Evolutionary conservation across 2,797 vertebrate species (phyloP).

Genomic region (Sarcophilus harrisii): DNA sequence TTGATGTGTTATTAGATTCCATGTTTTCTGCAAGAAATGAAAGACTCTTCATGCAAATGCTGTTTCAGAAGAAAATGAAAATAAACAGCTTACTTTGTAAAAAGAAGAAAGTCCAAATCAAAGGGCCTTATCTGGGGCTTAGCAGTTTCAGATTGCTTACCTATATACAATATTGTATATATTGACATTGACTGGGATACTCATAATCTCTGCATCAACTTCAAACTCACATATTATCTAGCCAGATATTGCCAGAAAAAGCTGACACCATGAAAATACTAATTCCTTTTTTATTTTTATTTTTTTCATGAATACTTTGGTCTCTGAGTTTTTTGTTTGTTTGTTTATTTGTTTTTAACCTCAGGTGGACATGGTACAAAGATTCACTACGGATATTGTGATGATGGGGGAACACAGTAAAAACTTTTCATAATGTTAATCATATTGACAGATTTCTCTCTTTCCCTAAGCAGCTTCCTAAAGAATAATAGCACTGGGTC

Average conservation of each 20-base stretch:
- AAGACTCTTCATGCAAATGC: constrained; percentile 8
- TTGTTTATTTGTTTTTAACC: neutral
- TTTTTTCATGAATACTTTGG: constrained; percentile 7
- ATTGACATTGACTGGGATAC: neutral
- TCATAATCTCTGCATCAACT: neutral
- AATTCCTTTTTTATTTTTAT: neutral
- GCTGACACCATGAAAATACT: neutral
- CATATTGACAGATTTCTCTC: neutral
- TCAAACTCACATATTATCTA: neutral
- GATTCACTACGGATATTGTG: neutral
- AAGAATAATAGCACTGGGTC: neutral
- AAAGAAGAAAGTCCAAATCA: neutral
- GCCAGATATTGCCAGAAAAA: neutral
- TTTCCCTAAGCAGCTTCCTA: neutral
- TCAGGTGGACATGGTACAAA: neutral
- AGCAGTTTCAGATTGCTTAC: constrained; percentile 11
- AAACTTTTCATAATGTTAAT: constrained; percentile 8
- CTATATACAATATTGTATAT: neutral
- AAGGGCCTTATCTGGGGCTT: neutral
- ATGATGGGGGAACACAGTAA: neutral
- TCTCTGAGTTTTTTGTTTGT: neutral
- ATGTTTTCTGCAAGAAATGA: neutral
- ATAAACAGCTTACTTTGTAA: neutral
- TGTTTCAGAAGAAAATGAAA: neutral
- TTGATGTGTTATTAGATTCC: neutral